Conservation (phyloP, 2,113 vertebrate genomes). For the Alligator mississippiensis region DNA sequence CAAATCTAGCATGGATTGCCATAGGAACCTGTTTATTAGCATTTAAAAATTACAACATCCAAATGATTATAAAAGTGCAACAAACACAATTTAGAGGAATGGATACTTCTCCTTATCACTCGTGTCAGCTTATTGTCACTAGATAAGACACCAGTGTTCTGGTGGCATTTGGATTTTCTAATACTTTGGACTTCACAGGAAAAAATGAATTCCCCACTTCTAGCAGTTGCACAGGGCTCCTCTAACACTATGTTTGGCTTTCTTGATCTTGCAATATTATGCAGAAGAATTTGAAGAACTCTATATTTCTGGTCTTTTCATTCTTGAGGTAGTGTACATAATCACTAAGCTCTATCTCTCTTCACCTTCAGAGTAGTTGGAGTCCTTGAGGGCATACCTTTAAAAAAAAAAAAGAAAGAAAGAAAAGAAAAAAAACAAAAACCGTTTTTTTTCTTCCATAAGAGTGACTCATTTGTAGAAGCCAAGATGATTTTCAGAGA, state of each 20-base stretch:
- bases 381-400: background rate
- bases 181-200: background rate
- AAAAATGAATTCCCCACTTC: background rate
- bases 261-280: background rate
- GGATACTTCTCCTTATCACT: background rate
- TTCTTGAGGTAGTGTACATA: background rate
- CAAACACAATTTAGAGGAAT: background rate
- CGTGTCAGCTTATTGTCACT: background rate
- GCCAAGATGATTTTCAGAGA: background rate
- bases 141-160: background rate
- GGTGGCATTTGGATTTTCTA: background rate
- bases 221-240: background rate
- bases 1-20: background rate
- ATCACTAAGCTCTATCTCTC: background rate
- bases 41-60: background rate
- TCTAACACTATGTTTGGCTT: background rate
- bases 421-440: no score
- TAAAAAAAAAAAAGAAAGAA: no score
- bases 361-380: background rate
- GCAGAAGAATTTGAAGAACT: background rate
- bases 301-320: background rate
- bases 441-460: background rate
- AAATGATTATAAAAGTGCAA: accelerated
- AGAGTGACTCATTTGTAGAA: background rate
- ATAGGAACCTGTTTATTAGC: background rate